Evolutionary conservation across 2,113 vertebrate genomes (phyloP).

Genomic region (Dendrocopos noguchii): DNA sequence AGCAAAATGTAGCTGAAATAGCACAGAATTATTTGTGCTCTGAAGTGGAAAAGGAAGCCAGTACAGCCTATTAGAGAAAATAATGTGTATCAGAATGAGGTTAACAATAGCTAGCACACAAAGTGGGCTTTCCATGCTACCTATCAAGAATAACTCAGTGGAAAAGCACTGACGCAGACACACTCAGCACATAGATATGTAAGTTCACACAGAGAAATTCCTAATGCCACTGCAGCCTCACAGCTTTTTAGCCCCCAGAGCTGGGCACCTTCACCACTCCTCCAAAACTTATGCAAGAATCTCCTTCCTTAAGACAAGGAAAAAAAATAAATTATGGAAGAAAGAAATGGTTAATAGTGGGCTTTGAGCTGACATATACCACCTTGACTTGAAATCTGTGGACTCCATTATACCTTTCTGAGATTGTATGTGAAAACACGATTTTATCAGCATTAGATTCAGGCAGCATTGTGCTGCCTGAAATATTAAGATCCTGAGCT

Average conservation of each 20-base stretch:
- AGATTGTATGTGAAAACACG: neutral
- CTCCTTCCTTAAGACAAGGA: neutral
- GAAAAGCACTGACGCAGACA: neutral
- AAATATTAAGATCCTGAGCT: neutral
- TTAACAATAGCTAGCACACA: neutral
- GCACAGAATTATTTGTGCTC: neutral
- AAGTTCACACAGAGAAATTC: neutral
- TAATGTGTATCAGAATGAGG: neutral
- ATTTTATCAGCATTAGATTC: neutral
- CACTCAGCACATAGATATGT: neutral
- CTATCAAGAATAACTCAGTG: neutral
- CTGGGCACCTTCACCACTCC: neutral
- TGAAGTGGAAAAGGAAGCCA: neutral
- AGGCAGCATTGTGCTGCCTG: neutral
- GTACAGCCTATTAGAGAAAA: neutral
- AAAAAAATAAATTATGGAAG: neutral
- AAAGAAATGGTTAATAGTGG: neutral
- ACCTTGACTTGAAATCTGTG: neutral
- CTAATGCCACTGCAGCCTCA: neutral
- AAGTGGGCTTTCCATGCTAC: neutral
- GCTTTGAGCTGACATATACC: neutral
- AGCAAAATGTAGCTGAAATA: neutral
- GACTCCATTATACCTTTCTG: neutral
- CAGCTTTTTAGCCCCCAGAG: neutral
- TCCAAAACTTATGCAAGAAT: neutral